Percentiles rank a stretch among this genome's conserved stretches.
Conservation (phyloP, 2,113 vertebrate species). For the Brachyhypopomus occidentalis region DNA sequence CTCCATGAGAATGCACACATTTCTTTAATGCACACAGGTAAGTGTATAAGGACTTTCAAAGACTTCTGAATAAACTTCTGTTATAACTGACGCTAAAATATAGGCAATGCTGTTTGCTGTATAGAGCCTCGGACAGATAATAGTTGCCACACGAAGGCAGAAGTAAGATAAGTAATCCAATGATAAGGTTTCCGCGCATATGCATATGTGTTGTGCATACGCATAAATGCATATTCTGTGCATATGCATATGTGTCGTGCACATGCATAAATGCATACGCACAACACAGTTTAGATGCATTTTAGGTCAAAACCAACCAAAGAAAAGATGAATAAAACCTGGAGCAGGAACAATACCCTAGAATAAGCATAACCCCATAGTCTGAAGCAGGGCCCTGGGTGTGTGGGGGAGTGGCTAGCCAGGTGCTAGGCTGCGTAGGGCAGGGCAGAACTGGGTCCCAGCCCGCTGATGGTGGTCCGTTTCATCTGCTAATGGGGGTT, state of each 20-base stretch:
- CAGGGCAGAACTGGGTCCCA: conserved; percentile 60
- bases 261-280: too few relatives aligned
- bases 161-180: not conserved
- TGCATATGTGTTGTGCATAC: too few relatives aligned
- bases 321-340: not conserved
- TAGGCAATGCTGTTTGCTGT: too few relatives aligned
- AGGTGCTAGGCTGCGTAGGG: conserved; percentile 31
- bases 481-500: conserved; percentile 86
- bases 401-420: not conserved
- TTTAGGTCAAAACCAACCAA: not conserved
- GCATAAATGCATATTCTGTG: too few relatives aligned
- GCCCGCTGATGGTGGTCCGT: conserved; percentile 49
- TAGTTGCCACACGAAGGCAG: not conserved
- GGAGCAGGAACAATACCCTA: not conserved
- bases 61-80: not conserved
- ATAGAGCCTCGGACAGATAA: too few relatives aligned
- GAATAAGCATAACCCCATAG: not conserved
- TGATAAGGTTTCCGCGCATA: too few relatives aligned
- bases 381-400: too few relatives aligned
- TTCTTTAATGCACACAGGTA: too few relatives aligned
- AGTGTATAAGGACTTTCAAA: not conserved
- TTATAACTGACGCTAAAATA: not conserved
- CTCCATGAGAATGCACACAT: too few relatives aligned
- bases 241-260: too few relatives aligned
- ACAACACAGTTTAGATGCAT: not conserved